These are phyloP conservation scores for Lepisosteus osseus DNA, from an alignment of 2,113 vertebrate genomes.

Conservation along the genomic window DNA sequence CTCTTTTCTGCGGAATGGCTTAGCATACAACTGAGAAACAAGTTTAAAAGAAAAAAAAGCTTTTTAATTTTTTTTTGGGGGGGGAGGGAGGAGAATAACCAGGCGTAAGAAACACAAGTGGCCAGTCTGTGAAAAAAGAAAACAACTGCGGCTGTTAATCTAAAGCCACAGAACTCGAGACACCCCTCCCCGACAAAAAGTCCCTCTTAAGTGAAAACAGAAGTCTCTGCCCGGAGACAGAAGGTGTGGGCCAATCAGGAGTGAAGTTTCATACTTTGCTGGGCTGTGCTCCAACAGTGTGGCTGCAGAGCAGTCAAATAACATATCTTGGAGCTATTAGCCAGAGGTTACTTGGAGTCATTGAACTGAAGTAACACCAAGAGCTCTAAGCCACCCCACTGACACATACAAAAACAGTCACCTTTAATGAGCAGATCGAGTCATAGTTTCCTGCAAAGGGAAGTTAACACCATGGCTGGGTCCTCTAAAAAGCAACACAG, in stretches of 20 bases:
- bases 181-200: slow-evolving; percentile 38
- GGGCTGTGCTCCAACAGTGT: slow-evolving; percentile 51
- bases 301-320: slow-evolving; percentile 51
- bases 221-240: slow-evolving; percentile 51
- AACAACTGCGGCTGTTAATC: too few relatives aligned
- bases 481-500: too few relatives aligned
- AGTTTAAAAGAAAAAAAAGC: too few relatives aligned
- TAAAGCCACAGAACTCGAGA: too few relatives aligned
- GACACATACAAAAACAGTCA: slow-evolving; percentile 3
- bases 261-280: slow-evolving; percentile 33
- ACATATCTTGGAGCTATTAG: slow-evolving; percentile 40
- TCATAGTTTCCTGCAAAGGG: too few relatives aligned
- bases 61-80: too few relatives aligned
- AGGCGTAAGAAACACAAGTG: too few relatives aligned
- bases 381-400: neutral
- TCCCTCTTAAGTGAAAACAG: slow-evolving; percentile 50
- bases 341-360: slow-evolving; percentile 59
- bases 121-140: too few relatives aligned
- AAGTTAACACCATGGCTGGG: too few relatives aligned
- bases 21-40: too few relatives aligned
- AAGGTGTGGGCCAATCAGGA: slow-evolving; percentile 40
- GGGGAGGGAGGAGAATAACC: too few relatives aligned
- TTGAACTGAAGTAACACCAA: slow-evolving; percentile 55
- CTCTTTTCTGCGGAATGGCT: too few relatives aligned
- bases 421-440: neutral